Percentiles rank a stretch among this genome's conserved stretches.
phyloP scores from a whole-genome alignment of 2,797 vertebrate genomes.

The Dromococcyx pavoninus region DNA sequence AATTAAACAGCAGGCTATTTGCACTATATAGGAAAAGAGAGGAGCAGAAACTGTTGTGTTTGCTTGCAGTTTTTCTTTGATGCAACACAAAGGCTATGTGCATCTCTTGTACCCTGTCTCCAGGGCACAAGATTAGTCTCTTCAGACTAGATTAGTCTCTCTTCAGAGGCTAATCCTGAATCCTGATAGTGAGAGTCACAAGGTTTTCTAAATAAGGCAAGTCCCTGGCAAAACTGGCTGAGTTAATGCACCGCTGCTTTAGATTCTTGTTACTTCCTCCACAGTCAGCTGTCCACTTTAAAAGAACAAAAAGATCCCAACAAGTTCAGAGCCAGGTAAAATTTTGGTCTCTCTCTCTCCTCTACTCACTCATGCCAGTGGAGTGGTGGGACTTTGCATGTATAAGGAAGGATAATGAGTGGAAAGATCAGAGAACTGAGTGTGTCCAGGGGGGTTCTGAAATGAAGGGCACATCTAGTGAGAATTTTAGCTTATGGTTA shows the following conservation, averaged over 20 bases:
- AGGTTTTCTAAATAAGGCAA: not conserved
- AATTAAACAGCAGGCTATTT: not conserved
- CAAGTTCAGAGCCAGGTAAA: not conserved
- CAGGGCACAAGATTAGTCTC: no score
- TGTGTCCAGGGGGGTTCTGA: not conserved
- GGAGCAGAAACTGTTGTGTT: not conserved
- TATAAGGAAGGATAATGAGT: not conserved
- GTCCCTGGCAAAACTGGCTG: not conserved
- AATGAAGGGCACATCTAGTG: not conserved
- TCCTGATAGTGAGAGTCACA: not conserved
- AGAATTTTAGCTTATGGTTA: not conserved
- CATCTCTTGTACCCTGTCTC: accelerated
- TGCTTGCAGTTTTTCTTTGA: not conserved
- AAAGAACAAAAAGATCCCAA: not conserved
- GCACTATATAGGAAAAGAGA: accelerated
- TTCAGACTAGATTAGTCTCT: no score
- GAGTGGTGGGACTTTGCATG: not conserved
- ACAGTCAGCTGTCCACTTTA: not conserved
- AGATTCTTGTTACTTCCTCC: not conserved
- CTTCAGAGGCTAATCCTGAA: not conserved
- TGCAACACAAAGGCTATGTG: not conserved
- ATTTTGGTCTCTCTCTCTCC: not conserved
- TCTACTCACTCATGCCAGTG: not conserved
- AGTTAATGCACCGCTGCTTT: not conserved
- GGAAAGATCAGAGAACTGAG: not conserved